A percentile compares a stretch with the other conserved stretches of the same genome.
phyloP scores from a whole-genome alignment of 2,888 invertebrate genomes.

The Drosophila borealis region DNA sequence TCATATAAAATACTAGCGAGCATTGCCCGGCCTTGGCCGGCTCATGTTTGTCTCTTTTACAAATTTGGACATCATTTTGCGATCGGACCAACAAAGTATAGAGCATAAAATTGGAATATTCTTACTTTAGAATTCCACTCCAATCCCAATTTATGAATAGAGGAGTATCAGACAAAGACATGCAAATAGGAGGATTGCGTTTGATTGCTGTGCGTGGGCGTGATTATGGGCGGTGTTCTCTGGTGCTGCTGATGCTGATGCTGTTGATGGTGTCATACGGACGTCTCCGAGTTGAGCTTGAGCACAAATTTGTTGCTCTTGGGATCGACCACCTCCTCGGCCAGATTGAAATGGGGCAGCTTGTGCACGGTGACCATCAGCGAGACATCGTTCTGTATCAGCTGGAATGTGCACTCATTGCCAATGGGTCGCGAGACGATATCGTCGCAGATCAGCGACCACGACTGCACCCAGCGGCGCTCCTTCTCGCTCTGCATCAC shows the following conservation, averaged over 20 bases:
- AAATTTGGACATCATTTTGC: no score
- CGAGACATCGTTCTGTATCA: constrained; percentile 96
- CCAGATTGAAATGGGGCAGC: constrained; percentile 96
- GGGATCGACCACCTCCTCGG: constrained; percentile 98
- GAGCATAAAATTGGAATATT: no score
- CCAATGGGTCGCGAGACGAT: constrained; percentile 94
- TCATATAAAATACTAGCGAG: no score
- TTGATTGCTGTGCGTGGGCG: constrained; percentile 82
- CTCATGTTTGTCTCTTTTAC: no score
- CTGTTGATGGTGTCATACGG: constrained; percentile 90
- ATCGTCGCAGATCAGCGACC: constrained; percentile 98
- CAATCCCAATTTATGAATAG: not conserved
- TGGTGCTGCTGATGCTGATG: constrained; percentile 48
- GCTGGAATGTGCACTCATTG: constrained; percentile 94
- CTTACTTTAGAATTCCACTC: constrained; percentile 3
- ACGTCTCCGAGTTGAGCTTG: constrained; percentile 97
- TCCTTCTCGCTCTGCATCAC: constrained; percentile 94
- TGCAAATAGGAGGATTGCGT: constrained; percentile 84
- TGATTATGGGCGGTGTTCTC: constrained; percentile 65
- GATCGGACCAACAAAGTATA: no score
- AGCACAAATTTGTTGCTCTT: constrained; percentile 98
- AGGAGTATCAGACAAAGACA: constrained; percentile 79
- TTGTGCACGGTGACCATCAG: constrained; percentile 93
- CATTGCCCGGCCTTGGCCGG: no score
- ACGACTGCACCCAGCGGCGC: constrained; percentile 93